A percentile compares a stretch with the other conserved stretches of the same genome.
Conservation (phyloP, 2,113 vertebrate genomes). For the Nothoprocta perdicaria region DNA sequence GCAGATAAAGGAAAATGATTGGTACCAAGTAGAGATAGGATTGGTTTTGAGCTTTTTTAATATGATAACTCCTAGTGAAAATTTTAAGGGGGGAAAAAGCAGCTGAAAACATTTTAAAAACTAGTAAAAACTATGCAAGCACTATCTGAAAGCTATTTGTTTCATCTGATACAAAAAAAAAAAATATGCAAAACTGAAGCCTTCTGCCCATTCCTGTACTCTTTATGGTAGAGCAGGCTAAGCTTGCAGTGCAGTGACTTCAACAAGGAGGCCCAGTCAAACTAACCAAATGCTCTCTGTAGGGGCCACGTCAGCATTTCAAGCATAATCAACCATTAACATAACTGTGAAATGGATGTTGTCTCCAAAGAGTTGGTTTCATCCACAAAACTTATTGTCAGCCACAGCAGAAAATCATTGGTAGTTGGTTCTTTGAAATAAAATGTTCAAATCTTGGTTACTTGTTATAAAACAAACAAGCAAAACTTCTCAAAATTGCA, state of each 20-base stretch:
- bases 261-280: background rate
- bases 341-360: slow-evolving; percentile 28
- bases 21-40: background rate
- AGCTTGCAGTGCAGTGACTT: slow-evolving; percentile 44
- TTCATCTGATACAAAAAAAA: background rate
- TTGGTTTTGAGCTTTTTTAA: background rate
- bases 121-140: background rate
- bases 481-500: background rate
- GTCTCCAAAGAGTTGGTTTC: slow-evolving; percentile 30
- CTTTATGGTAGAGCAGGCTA: slow-evolving; percentile 6
- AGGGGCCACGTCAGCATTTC: slow-evolving; percentile 37
- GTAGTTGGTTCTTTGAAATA: slow-evolving; percentile 40
- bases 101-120: background rate
- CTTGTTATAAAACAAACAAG: background rate
- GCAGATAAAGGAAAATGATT: background rate
- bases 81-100: background rate
- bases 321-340: slow-evolving; percentile 67
- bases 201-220: background rate
- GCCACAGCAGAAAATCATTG: slow-evolving; percentile 22
- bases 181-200: slow-evolving; percentile 41
- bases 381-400: background rate
- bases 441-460: background rate
- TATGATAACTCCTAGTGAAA: background rate
- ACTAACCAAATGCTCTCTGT: slow-evolving; percentile 44
- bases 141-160: background rate